phyloP scores from a whole-genome alignment of 2,888 invertebrate genomes.

The Yponomeuta malinellus region DNA sequence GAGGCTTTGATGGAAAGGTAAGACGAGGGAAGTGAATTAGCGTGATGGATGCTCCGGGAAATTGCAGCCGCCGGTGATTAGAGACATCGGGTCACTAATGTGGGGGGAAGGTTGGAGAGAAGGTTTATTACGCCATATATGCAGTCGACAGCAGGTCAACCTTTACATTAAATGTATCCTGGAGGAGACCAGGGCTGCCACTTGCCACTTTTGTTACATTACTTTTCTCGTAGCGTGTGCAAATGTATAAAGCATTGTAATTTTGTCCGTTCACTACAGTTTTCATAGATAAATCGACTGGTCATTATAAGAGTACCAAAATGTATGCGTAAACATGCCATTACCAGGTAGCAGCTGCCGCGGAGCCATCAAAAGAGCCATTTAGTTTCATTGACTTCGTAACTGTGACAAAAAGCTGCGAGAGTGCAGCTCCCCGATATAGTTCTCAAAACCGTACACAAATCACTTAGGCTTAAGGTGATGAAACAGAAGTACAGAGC shows the following conservation, averaged over 20 bases:
- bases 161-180: too few species aligned
- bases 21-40: slow-evolving; percentile 1
- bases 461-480: neutral
- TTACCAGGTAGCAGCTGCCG: neutral
- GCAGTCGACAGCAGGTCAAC: too few species aligned
- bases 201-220: too few species aligned
- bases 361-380: neutral
- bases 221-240: too few species aligned
- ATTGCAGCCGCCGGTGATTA: neutral
- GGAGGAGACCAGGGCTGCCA: too few species aligned
- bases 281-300: too few species aligned
- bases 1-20: neutral
- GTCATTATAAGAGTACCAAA: neutral
- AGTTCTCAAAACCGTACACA: neutral
- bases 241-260: too few species aligned
- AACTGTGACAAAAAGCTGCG: neutral
- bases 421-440: neutral
- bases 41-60: neutral
- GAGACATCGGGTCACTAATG: neutral
- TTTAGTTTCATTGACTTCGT: neutral
- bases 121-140: neutral
- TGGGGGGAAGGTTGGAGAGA: neutral
- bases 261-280: too few species aligned
- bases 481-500: neutral
- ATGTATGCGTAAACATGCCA: neutral